Conservation (phyloP, 2,797 vertebrate species). For the Calcarius lapponicus region DNA sequence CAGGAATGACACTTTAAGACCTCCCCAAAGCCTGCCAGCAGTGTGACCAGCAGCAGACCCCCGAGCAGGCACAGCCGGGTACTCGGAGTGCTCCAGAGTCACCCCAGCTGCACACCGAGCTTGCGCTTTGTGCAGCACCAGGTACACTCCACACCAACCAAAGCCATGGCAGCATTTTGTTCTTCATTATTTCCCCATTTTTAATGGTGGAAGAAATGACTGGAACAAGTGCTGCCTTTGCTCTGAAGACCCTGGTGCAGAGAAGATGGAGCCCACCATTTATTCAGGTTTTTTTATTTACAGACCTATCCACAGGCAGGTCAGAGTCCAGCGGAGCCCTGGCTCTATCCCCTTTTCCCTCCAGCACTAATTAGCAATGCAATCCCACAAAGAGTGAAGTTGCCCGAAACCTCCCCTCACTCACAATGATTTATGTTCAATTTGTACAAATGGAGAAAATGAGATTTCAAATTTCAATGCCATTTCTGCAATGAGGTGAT, state of each 20-base stretch:
- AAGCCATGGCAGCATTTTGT: not conserved
- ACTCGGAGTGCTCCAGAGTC: not conserved
- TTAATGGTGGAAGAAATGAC: not conserved
- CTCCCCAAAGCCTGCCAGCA: accelerated
- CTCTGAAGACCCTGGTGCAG: not conserved
- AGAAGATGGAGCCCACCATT: not conserved
- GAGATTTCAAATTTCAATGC: slow-evolving; percentile 92
- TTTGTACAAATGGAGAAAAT: slow-evolving; percentile 91
- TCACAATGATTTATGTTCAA: slow-evolving; percentile 94
- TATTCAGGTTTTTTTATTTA: not conserved
- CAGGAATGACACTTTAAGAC: accelerated
- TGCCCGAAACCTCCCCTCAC: slow-evolving; percentile 81
- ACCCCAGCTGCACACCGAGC: not conserved
- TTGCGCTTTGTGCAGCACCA: not conserved
- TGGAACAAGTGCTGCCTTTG: not conserved
- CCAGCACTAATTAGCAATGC: slow-evolving; percentile 88
- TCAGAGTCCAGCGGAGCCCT: slow-evolving; percentile 57
- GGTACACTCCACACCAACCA: not conserved
- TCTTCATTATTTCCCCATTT: not conserved
- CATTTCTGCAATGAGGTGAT: slow-evolving; percentile 95
- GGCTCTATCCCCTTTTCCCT: slow-evolving; percentile 40
- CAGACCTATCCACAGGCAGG: slow-evolving; percentile 16
- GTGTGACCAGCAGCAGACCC: not conserved
- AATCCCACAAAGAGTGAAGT: slow-evolving; percentile 83
- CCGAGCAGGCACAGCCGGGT: accelerated